A percentile compares a stretch with the other conserved stretches of the same genome.
Evolutionary conservation across 2,888 invertebrate species (phyloP).

Genomic region (Orchesellides sinensis): DNA sequence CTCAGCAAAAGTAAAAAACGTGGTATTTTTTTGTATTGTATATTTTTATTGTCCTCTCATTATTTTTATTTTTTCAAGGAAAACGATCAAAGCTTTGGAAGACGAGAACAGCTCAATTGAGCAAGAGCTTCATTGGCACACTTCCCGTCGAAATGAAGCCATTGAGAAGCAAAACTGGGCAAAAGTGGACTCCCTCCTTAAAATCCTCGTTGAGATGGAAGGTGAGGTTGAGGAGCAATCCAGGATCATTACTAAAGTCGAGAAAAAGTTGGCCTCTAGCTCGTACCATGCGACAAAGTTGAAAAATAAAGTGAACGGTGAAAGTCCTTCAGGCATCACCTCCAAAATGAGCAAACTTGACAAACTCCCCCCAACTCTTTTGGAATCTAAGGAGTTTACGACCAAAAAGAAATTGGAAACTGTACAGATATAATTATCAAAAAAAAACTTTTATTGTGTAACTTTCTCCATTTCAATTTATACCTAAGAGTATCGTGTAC

Average conservation of each 20-base stretch:
- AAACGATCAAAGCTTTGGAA: slow-evolving; percentile 63
- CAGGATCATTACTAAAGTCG: slow-evolving; percentile 62
- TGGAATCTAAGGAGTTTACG: slow-evolving; percentile 68
- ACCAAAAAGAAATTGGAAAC: slow-evolving; percentile 73
- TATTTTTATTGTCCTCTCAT: background rate
- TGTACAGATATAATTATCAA: slow-evolving; percentile 30
- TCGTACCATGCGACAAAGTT: slow-evolving; percentile 75
- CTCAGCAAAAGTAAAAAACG: slow-evolving; percentile 71
- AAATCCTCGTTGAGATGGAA: slow-evolving; percentile 62
- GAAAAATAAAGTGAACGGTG: slow-evolving; percentile 77
- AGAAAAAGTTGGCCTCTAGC: slow-evolving; percentile 76
- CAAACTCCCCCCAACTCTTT: slow-evolving; percentile 74
- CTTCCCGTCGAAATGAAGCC: slow-evolving; percentile 60
- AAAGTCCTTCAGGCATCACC: too few species aligned
- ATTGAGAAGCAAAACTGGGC: slow-evolving; percentile 60
- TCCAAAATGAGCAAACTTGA: slow-evolving; percentile 78
- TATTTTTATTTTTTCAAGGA: slow-evolving; percentile 48
- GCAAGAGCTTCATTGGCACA: slow-evolving; percentile 67
- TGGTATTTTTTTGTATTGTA: background rate
- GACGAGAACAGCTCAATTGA: slow-evolving; percentile 70
- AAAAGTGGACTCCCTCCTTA: slow-evolving; percentile 75
- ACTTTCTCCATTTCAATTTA: too few species aligned
- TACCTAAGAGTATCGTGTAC: too few species aligned
- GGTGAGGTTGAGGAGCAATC: slow-evolving; percentile 65
- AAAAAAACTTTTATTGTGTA: background rate